Evolutionary conservation across 2,797 vertebrate genomes (phyloP).

Genomic region (Lagocephalus sceleratus): DNA sequence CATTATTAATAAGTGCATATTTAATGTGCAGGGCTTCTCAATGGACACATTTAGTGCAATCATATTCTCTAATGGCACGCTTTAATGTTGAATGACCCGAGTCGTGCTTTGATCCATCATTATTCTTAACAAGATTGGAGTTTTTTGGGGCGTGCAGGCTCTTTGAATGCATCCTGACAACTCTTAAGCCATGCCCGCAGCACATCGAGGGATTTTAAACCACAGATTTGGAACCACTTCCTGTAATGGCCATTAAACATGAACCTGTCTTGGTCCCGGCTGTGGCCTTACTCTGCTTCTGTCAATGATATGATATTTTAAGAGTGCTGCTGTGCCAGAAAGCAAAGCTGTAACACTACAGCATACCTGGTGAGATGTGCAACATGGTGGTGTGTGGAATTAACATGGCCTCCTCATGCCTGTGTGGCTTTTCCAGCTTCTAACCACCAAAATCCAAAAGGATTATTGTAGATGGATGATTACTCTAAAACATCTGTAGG

Average conservation of each 20-base stretch:
- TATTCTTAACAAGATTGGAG: slow-evolving; percentile 13
- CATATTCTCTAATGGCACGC: slow-evolving; percentile 4
- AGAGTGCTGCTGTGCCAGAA: not conserved
- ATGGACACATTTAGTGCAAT: slow-evolving; percentile 8
- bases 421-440: too few species aligned
- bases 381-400: not conserved
- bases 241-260: slow-evolving; percentile 11
- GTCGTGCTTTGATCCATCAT: slow-evolving; percentile 9
- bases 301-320: slow-evolving; percentile 7
- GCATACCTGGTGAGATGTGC: not conserved
- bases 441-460: too few species aligned
- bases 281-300: slow-evolving; percentile 14
- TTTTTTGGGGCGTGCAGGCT: slow-evolving; percentile 1
- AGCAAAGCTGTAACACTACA: not conserved
- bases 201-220: slow-evolving; percentile 16
- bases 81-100: not conserved
- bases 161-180: slow-evolving; percentile 21
- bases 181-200: slow-evolving; percentile 15
- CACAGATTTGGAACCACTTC: slow-evolving; percentile 18
- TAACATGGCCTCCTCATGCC: too few species aligned
- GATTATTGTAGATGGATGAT: too few species aligned
- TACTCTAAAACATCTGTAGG: too few species aligned
- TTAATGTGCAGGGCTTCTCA: slow-evolving; percentile 8
- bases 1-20: slow-evolving; percentile 10
- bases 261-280: not conserved